Conservation (phyloP, 2,888 invertebrate species). For the Drosophila fulvimacula region DNA sequence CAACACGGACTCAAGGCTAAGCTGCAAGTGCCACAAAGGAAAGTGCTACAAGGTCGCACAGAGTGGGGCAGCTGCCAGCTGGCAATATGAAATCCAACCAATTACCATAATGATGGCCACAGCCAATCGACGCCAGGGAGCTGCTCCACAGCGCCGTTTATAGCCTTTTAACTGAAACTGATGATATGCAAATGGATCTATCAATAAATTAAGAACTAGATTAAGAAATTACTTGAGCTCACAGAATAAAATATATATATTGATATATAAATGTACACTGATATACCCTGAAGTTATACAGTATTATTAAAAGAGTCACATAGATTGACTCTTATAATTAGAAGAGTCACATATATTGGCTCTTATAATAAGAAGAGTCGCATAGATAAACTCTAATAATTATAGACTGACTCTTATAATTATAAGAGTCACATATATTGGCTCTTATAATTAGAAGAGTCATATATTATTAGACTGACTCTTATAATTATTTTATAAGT, state of each 20-base stretch:
- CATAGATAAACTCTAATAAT: too few relatives aligned
- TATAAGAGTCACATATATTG: too few relatives aligned
- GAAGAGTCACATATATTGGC: too few relatives aligned
- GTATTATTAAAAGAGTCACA: neutral
- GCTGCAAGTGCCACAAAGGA: neutral
- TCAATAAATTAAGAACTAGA: neutral
- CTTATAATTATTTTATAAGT: neutral
- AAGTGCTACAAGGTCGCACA: slow-evolving; percentile 18
- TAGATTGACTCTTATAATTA: too few relatives aligned
- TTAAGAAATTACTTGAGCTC: neutral
- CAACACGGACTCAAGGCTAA: slow-evolving; percentile 49
- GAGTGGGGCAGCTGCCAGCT: slow-evolving; percentile 4
- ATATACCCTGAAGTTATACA: neutral
- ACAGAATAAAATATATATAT: too few relatives aligned
- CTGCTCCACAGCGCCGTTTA: neutral
- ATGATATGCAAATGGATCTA: neutral
- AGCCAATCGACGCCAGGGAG: neutral
- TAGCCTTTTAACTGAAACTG: neutral
- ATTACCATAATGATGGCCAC: neutral
- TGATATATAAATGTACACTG: neutral
- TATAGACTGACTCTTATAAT: too few relatives aligned
- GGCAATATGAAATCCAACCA: slow-evolving; percentile 8
- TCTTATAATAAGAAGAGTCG: too few relatives aligned
- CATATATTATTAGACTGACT: too few relatives aligned
- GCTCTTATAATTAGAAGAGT: too few relatives aligned